Evolutionary conservation across 1,140 invertebrate genomes (phyloP).

Genomic region (Caenorhabditis tropicalis): DNA sequence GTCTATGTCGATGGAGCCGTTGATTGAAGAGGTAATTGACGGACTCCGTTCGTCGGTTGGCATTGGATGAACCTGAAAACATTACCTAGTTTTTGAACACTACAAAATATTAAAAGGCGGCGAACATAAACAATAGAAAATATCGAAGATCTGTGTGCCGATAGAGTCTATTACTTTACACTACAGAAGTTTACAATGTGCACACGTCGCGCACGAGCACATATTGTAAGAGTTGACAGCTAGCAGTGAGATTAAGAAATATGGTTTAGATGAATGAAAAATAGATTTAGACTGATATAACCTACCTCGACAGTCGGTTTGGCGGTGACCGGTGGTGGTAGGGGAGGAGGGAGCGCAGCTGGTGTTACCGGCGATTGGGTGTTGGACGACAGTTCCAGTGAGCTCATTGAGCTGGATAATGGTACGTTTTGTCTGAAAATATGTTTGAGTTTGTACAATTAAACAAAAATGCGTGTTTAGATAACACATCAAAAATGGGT

Average conservation of each 20-base stretch:
- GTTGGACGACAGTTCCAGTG: constrained; percentile 14
- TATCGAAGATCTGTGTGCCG: neutral
- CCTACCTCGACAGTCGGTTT: constrained; percentile 50
- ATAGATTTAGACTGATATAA: too few species aligned
- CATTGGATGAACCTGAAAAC: constrained; percentile 46
- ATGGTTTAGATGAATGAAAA: neutral
- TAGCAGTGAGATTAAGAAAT: neutral
- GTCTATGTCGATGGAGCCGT: constrained; percentile 18
- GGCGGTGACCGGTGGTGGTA: constrained; percentile 7
- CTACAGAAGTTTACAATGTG: neutral
- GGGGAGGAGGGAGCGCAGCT: neutral
- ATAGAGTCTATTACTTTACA: neutral
- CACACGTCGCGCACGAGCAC: neutral
- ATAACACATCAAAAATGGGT: too few species aligned
- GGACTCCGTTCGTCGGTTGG: constrained; percentile 33
- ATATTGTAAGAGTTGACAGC: neutral
- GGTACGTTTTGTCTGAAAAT: too few species aligned
- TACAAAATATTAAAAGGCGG: neutral
- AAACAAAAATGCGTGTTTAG: too few species aligned
- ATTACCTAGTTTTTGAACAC: neutral
- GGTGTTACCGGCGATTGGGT: neutral
- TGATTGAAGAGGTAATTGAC: neutral
- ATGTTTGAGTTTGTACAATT: too few species aligned
- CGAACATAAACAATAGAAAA: neutral
- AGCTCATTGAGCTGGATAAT: constrained; percentile 16